Evolutionary conservation across 1,140 invertebrate species (phyloP), one percentile per base, ranked within the genome.

Genomic region (Drosophila quadrilineata): DNA sequence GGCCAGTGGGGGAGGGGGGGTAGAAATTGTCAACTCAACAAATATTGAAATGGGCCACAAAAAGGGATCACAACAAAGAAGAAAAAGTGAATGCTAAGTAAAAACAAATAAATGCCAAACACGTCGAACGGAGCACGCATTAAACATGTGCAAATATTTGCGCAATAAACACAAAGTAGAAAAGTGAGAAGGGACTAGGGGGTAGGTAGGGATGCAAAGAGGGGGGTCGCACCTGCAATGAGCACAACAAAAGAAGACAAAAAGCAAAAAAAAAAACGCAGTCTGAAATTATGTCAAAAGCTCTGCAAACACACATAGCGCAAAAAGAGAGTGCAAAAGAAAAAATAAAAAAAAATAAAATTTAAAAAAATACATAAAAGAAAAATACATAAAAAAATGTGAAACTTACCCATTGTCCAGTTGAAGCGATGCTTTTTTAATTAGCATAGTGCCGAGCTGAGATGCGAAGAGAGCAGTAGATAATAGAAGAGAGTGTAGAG

Each of bases 111-210:
- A 56, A 69, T 63, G 48, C 62, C 70, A 60, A 77, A 84, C 79
- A 84, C 75, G 79, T 79, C 79, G 80, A 85, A 85, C 74, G 31
- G n/a, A n/a, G n/a, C n/a, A 52, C 46, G 80, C 71, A 85, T 85
- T 79, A 85, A 85, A 73, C 79, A 86, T 73, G 71, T 75, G 75
- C 63, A 85, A 85, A 85, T 86, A 85, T 85, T 86, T 85, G 80
- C 43, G n/a, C n/a, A n/a, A n/a, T n/a, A n/a, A 53, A 19, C 38
- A 40, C 26, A 54, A 14, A 19, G 33, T 54, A n/a, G n/a, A n/a
- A n/a, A n/a, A n/a, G n/a, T n/a, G n/a, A n/a, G n/a, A n/a, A n/a
- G n/a, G n/a, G n/a, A n/a, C n/a, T n/a, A n/a, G n/a, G n/a, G n/a
- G n/a, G n/a, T n/a, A n/a, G n/a, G n/a, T n/a, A n/a, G n/a, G n/a